Evolutionary conservation across 2,113 vertebrate species (phyloP).

Genomic region (Sylvilagus bachmani): DNA sequence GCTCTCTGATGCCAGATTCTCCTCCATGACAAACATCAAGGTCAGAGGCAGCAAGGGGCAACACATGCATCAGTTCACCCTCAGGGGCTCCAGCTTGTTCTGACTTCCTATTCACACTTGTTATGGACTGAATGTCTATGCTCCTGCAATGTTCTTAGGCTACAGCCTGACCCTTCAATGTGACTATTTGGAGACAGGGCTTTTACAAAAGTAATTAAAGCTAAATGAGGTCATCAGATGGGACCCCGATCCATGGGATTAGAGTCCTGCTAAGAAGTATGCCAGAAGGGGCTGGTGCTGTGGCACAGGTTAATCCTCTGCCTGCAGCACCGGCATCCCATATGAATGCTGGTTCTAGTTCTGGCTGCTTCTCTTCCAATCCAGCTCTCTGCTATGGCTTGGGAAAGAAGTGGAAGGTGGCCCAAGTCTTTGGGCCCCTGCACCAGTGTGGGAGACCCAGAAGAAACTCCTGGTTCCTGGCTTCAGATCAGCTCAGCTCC

Average conservation of each 20-base stretch:
- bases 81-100: background rate
- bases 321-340: no score
- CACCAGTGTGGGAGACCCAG: no score
- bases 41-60: background rate
- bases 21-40: background rate
- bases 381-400: no score
- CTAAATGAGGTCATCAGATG: background rate
- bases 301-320: no score
- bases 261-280: background rate
- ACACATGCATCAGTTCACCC: background rate
- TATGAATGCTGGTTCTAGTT: no score
- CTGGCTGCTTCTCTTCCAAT: no score
- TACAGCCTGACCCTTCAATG: background rate
- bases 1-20: background rate
- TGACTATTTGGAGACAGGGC: background rate
- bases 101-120: background rate
- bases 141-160: background rate
- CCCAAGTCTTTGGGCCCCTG: no score
- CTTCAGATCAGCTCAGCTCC: no score
- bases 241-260: background rate
- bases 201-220: background rate
- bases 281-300: background rate
- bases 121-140: background rate
- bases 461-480: no score
- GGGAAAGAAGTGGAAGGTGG: no score